Conservation (phyloP, 2,797 vertebrate species). For the Mus minutoides region DNA sequence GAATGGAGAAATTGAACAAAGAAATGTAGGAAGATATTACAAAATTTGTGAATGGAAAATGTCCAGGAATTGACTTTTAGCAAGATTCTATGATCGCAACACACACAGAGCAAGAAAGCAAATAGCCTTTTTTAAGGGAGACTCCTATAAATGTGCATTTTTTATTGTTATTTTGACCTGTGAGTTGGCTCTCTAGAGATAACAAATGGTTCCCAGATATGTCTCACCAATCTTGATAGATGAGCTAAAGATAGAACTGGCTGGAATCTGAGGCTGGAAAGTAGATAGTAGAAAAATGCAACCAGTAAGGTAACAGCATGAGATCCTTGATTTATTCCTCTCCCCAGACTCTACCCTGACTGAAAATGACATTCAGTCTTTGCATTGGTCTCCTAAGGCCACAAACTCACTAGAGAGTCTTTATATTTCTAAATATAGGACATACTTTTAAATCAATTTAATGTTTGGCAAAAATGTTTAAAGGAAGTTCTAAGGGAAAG, state of each 20-base stretch:
- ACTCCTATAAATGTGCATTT: conserved; percentile 59
- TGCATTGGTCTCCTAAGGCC: not conserved
- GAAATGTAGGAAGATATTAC: not conserved
- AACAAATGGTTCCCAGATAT: conserved; percentile 54
- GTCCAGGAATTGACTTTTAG: conserved; percentile 40
- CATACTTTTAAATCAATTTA: not conserved
- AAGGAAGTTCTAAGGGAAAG: conserved; percentile 18
- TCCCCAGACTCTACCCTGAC: not conserved
- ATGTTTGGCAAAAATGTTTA: conserved; percentile 45
- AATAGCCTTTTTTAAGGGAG: conserved; percentile 48
- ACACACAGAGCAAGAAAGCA: conserved; percentile 54
- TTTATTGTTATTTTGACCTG: conserved; percentile 74
- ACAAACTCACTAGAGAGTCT: not conserved
- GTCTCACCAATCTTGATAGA: conserved; percentile 53
- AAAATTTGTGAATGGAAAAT: conserved; percentile 18
- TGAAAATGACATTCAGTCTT: not conserved
- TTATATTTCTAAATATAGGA: conserved; percentile 8
- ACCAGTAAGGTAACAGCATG: conserved; percentile 4
- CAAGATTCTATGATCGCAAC: conserved; percentile 40
- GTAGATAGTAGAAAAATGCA: conserved; percentile 2
- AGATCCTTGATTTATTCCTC: not conserved
- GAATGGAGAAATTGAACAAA: conserved; percentile 35
- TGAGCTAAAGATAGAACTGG: conserved; percentile 57
- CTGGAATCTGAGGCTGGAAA: conserved; percentile 25
- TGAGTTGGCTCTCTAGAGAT: conserved; percentile 55